Evolutionary conservation across 2,113 vertebrate species (phyloP), one percentile per base, ranked within the genome.

Genomic region (Jacana jacana): DNA sequence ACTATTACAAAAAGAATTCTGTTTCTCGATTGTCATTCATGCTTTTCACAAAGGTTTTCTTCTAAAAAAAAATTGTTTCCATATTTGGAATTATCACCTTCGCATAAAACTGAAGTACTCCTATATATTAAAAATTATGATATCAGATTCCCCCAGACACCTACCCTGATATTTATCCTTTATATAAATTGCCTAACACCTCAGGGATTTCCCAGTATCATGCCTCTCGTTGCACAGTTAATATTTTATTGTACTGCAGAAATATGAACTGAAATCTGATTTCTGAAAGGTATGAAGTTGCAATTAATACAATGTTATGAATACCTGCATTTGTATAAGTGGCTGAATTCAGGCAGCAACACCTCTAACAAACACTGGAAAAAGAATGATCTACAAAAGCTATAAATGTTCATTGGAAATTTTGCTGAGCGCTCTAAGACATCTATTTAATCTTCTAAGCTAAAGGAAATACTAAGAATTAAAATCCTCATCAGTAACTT

Each of bases 101-200:
- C 51, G 31, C 44, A 70, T 20, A 2, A 64, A 83, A 18, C 33
- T 46, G 14, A 63, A 46, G 86, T 78, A 40, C 33, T 66, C 31
- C 65, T n/a, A 7, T 8, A 11, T 14, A n/a, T 70, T 49, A 92
- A 80, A 80, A 86, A 23, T 0, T 0, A 28, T n/a, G 23, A 9
- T 4, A 57, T 44, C 40, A 78, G 51, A 69, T 46, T 33, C 17
- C 17, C 6, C 35, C 35, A 70, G 17, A 37, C 17, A 46, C 16
- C 33, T 64, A 60, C 16, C 22, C 42, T 37, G 57, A 55, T 58
- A 72, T 19, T 39, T 33, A 71, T 39, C 13, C 17, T 35, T 15
- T 46, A 25, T 24, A 80, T 72, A 76, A 63, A 76, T 20, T 86
- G 39, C 27, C 9, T 9, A 60, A 37, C 27, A 68, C 8, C 52